phyloP scores from a whole-genome alignment of 2,888 invertebrate species.

The Phragmatobia fuliginosa region DNA sequence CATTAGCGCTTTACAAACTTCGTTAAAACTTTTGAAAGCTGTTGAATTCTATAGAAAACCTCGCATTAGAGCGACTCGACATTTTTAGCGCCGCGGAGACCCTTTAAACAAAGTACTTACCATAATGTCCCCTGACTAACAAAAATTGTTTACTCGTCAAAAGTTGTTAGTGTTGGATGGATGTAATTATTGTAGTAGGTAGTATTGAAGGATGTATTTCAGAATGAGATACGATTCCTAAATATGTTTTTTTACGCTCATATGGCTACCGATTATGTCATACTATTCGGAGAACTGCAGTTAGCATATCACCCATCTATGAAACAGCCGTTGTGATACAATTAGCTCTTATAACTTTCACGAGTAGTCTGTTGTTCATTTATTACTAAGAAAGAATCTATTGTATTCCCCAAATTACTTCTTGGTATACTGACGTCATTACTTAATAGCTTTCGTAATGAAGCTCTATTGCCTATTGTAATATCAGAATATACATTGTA shows the following conservation, averaged over 20 bases:
- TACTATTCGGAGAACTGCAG: constrained; percentile 6
- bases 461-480: background rate
- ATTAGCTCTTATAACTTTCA: constrained; percentile 18
- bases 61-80: background rate
- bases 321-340: constrained; percentile 8
- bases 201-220: too few relatives aligned
- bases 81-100: background rate
- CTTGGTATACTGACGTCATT: background rate
- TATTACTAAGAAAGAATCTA: constrained; percentile 2
- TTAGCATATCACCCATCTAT: constrained; percentile 10
- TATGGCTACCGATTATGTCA: background rate
- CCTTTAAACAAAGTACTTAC: background rate
- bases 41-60: background rate
- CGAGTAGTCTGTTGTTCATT: constrained; percentile 12
- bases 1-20: background rate
- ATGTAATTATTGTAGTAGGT: too few relatives aligned
- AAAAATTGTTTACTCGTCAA: background rate
- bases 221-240: background rate
- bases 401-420: constrained; percentile 11
- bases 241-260: background rate
- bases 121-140: background rate
- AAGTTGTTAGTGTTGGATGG: too few relatives aligned
- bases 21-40: background rate
- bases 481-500: background rate
- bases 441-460: background rate